Evolutionary conservation across 2,113 vertebrate genomes (phyloP), one percentile per base, ranked within the genome.

Genomic region (Callipepla californica): DNA sequence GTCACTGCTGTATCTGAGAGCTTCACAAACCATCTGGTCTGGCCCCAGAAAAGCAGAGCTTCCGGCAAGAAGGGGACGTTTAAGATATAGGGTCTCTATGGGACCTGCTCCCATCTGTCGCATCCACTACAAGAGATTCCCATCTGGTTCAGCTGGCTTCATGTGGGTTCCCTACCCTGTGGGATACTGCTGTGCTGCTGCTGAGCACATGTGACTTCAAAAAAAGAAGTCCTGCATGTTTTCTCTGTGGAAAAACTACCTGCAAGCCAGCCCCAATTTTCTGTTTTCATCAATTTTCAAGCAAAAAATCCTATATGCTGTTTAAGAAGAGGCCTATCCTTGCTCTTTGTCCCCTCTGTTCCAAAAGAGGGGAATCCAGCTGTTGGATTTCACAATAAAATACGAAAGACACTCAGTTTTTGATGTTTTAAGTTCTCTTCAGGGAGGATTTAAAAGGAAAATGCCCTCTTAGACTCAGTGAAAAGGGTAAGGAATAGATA

Each of bases 41-140:
- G 74, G 44, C 61, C 44, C 53, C 69, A 18, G 6, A 63, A 79
- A 34, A 11, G 1, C 62, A 62, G 78, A 73, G 79, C 79, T 95
- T 14, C 81, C 85, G 90, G 92, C 59, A 50, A 62, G 55, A 9
- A 73, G 80, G n/a, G 34, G 77, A 34, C 15, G 69, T 32, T 66
- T 6, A 72, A 73, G 81, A 76, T 6, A 12, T n/a, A 92, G 7
- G 5, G 87, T 95, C 92, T 80, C 93, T 50, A 48, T 58, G 94
- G 93, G 93, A 94, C 51, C 59, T 66, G 23, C 0, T 85, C 81
- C 87, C 93, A 92, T 92, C 93, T 96, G 95, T 81, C 1, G 1
- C 89, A 85, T 53, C 79, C 6, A 3, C 78, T 65, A 20, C 0
- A 0, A 30, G 85, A 88, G 82, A 5, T 57, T 72, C 80, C 89